These are phyloP conservation scores for Rynchops niger DNA, from an alignment of 2,113 vertebrate genomes.

Conservation along the genomic window DNA sequence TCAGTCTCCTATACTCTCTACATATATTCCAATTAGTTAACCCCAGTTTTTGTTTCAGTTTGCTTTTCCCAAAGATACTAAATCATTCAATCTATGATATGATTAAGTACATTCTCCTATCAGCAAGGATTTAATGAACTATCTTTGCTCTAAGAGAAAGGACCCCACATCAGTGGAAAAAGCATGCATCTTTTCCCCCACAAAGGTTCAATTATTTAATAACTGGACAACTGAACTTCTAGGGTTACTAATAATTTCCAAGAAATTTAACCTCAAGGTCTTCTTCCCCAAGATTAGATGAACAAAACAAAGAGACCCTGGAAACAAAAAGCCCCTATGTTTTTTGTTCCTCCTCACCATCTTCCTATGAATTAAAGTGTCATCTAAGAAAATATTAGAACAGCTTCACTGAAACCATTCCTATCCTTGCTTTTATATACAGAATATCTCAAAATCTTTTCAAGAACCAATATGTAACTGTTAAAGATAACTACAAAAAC, in stretches of 20 bases:
- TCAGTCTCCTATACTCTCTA: not conserved
- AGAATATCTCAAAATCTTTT: not conserved
- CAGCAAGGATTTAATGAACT: constrained; percentile 31
- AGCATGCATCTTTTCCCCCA: not conserved
- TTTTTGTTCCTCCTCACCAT: not conserved
- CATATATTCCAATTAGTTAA: not conserved
- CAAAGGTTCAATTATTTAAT: not conserved
- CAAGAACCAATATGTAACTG: not conserved
- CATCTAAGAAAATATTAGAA: not conserved
- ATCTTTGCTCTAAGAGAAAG: not conserved
- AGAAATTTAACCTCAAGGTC: not conserved
- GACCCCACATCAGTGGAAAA: not conserved
- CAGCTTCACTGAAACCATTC: not conserved
- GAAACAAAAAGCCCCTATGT: not conserved
- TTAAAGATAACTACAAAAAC: not conserved
- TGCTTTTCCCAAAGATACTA: constrained; percentile 73
- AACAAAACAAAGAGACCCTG: not conserved
- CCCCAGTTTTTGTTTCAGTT: constrained; percentile 40
- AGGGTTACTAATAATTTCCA: not conserved
- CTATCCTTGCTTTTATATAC: not conserved
- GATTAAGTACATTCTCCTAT: constrained; percentile 52
- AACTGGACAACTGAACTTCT: not conserved
- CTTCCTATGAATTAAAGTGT: not conserved
- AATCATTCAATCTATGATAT: constrained; percentile 77
- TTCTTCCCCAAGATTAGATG: not conserved